These are phyloP conservation scores for Xerus rutilus DNA, from an alignment of 2,797 vertebrate genomes.

Conservation along the genomic window DNA sequence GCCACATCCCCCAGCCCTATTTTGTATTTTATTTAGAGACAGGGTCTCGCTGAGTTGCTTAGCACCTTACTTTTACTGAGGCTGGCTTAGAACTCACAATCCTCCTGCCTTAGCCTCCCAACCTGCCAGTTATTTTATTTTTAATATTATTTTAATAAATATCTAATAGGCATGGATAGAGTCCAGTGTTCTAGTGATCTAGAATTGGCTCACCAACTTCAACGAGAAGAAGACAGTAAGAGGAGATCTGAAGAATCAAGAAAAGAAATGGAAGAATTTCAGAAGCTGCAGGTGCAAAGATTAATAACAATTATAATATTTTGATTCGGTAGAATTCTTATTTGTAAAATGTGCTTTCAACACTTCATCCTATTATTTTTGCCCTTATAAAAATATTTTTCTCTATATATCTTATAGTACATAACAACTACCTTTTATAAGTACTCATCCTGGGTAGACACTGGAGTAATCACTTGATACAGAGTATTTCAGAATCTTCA, in stretches of 20 bases:
- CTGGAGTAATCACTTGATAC: neutral
- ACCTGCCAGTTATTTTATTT: slow-evolving; percentile 32
- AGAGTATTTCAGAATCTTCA: slow-evolving; percentile 10
- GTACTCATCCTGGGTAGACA: neutral
- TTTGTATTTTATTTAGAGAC: no score
- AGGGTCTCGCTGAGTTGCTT: no score
- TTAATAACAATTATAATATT: slow-evolving; percentile 20
- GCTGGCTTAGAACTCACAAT: no score
- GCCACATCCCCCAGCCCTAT: no score
- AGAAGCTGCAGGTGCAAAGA: slow-evolving; percentile 92
- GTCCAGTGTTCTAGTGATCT: slow-evolving; percentile 82
- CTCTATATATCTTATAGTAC: neutral
- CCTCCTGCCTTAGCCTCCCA: no score
- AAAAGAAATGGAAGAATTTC: slow-evolving; percentile 91
- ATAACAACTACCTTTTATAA: neutral
- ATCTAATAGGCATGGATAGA: slow-evolving; percentile 68
- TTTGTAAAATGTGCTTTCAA: slow-evolving; percentile 39
- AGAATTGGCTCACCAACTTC: slow-evolving; percentile 90
- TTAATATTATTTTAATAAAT: slow-evolving; percentile 66
- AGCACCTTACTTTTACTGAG: no score
- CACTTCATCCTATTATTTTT: neutral
- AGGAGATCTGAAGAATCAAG: slow-evolving; percentile 86
- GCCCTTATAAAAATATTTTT: neutral
- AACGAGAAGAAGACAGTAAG: slow-evolving; percentile 89
- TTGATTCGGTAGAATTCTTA: slow-evolving; percentile 30